Evolutionary conservation across 2,888 invertebrate genomes (phyloP).

Genomic region (Tetranychus piercei): DNA sequence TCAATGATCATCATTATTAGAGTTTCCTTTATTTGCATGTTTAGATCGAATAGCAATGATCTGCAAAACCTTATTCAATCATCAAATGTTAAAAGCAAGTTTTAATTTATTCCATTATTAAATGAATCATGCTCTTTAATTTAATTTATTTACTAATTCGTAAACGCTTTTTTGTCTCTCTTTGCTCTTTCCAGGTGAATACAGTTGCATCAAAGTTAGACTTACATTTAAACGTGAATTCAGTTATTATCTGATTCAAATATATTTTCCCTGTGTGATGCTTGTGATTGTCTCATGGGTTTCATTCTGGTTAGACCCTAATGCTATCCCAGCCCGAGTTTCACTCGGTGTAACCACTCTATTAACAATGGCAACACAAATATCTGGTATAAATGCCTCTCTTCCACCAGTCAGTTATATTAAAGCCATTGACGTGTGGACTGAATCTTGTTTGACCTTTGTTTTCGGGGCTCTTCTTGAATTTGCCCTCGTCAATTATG

Average conservation of each 20-base stretch:
- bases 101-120: no score
- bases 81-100: no score
- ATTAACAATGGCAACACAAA: constrained; percentile 91
- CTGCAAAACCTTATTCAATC: no score
- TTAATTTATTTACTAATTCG: background rate
- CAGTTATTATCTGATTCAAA: constrained; percentile 97
- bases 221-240: constrained; percentile 91
- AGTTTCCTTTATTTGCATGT: no score
- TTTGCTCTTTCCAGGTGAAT: constrained; percentile 55
- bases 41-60: no score
- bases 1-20: no score
- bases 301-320: constrained; percentile 85
- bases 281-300: constrained; percentile 93
- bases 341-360: constrained; percentile 88
- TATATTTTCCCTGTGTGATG: constrained; percentile 98
- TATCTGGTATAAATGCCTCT: constrained; percentile 77
- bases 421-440: constrained; percentile 94
- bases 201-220: constrained; percentile 93
- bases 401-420: constrained; percentile 94
- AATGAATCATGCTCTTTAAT: background rate
- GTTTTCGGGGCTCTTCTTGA: constrained; percentile 92
- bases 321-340: constrained; percentile 80
- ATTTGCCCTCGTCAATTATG: constrained; percentile 94
- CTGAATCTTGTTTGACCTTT: constrained; percentile 88
- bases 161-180: background rate